Percentiles rank a stretch among this genome's conserved stretches.
Conservation (phyloP, 2,888 invertebrate species). For the Thumatha senex region DNA sequence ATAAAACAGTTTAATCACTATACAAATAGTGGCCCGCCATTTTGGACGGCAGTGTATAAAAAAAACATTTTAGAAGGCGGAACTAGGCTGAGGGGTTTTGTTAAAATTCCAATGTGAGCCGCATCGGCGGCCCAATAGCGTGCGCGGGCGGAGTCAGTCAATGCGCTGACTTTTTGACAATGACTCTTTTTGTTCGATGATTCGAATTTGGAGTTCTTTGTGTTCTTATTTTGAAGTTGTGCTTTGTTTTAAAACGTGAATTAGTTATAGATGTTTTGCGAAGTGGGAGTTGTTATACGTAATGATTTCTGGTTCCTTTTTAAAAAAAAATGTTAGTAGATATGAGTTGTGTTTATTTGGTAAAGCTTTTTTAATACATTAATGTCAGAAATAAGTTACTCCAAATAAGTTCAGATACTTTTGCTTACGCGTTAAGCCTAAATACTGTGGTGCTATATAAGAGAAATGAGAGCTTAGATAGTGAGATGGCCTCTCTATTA, state of each 20-base stretch:
- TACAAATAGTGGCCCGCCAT: slow-evolving; percentile 77
- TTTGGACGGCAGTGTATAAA: slow-evolving; percentile 72
- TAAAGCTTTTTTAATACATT: no score
- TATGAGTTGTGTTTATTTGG: no score
- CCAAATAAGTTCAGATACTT: no score
- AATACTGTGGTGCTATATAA: no score
- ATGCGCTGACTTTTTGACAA: slow-evolving; percentile 78
- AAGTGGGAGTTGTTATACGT: not conserved
- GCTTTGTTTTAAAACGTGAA: slow-evolving; percentile 4
- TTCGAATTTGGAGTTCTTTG: slow-evolving; percentile 32
- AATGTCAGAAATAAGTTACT: no score
- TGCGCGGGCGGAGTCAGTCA: slow-evolving; percentile 79
- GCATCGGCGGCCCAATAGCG: slow-evolving; percentile 70
- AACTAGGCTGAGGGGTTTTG: slow-evolving; percentile 81
- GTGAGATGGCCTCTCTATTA: no score
- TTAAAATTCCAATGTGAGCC: slow-evolving; percentile 75
- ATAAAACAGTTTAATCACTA: slow-evolving; percentile 34
- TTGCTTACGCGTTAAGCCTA: no score
- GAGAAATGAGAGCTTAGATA: no score
- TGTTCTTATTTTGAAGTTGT: slow-evolving; percentile 5
- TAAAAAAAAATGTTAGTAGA: not conserved
- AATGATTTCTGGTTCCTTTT: not conserved
- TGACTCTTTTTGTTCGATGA: slow-evolving; percentile 61
- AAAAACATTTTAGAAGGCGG: slow-evolving; percentile 82
- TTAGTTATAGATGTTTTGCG: not conserved